Base-by-base conservation (phyloP, 2,888 invertebrate genomes). In the Scaptomyza parva region DNA sequence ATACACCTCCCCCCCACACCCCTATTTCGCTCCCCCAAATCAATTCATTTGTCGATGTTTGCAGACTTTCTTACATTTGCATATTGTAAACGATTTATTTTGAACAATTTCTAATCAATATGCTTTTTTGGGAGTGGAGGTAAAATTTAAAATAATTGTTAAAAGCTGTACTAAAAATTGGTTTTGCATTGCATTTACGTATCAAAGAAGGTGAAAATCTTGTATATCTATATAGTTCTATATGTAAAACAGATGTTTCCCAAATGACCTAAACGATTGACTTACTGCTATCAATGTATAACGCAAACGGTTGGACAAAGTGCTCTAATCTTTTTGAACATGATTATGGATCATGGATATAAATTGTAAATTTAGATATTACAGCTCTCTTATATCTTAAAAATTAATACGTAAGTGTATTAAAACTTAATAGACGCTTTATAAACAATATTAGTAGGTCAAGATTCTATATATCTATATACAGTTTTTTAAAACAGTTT, bases 51-150 rank as follows among this genome's bases (percentile, higher is more conserved):
- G 30, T 39, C 37, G 30, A 28, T 43, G 26, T 28, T 26, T 37
- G 48, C 52, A 60, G 41, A 65, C 40, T 60, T 71, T 71, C 65
- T 71, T 72, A 57, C 72, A 66, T 73, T 61, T 51, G 51, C 72
- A 77, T 65, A 65, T 71, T 37, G n/a, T 22, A 37, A 50, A 76
- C 76, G 53, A 76, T 61, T 73, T 66, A 66, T 73, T 71, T 77
- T 37, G 66, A 60, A 61, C 77, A 71, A 58, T 22, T 66, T 52
- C 45, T 61, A 66, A 71, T 72, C 60, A 71, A 64, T 76, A 61
- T 76, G 14, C 17, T 17, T 37, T 37, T 37, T 17, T 12, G 26
- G 1, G 3, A 22, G 6, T 28, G 9, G 2, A 9, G 9, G 2
- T 2, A 5, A 33, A 14, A 35, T 37, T 37, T 17, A 1, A 3